phyloP scores from a whole-genome alignment of 2,888 invertebrate species.

The Drosophila testacea region DNA sequence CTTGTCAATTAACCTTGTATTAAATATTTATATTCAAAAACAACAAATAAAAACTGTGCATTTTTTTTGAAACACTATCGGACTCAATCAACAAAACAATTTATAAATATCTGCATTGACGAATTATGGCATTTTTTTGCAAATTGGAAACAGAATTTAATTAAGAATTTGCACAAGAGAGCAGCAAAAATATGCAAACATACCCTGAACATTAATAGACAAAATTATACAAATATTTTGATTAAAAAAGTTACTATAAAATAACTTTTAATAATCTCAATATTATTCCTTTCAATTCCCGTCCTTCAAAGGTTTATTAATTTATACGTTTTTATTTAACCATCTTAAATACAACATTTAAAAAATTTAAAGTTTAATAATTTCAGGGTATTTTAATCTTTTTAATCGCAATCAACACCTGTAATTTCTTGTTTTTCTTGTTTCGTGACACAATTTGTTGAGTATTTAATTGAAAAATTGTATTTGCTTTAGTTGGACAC shows the following conservation, averaged over 20 bases:
- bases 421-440: background rate
- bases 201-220: too few relatives aligned
- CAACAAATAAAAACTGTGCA: too few relatives aligned
- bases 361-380: too few relatives aligned
- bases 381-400: constrained; percentile 4
- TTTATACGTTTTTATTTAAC: too few relatives aligned
- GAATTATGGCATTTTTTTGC: background rate
- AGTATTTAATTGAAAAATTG: constrained; percentile 29
- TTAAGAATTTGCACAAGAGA: background rate
- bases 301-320: too few relatives aligned
- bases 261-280: background rate
- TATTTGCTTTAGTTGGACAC: constrained; percentile 25
- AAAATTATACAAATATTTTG: too few relatives aligned
- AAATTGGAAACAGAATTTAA: background rate
- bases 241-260: too few relatives aligned
- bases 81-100: background rate
- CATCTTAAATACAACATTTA: too few relatives aligned
- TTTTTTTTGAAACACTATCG: background rate
- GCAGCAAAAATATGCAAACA: too few relatives aligned
- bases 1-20: too few relatives aligned
- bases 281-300: background rate
- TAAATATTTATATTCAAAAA: too few relatives aligned
- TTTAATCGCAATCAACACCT: background rate
- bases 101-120: background rate
- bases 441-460: constrained; percentile 17